Conservation (phyloP, 2,888 invertebrate genomes). For the Arctia plantaginis region DNA sequence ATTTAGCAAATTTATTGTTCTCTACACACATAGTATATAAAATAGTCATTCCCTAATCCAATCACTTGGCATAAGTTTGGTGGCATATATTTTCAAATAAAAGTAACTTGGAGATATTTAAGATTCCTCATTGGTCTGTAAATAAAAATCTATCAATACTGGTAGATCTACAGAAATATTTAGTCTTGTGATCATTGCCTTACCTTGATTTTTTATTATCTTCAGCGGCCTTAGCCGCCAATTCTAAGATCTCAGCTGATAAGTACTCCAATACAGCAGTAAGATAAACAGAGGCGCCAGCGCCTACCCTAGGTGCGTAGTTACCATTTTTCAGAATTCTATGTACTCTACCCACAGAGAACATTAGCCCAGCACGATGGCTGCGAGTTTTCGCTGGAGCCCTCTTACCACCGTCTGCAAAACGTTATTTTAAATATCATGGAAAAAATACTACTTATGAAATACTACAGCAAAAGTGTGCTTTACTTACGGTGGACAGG, state of each 20-base stretch:
- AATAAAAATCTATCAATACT: neutral
- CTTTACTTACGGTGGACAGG: conserved; percentile 10
- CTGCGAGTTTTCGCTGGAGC: conserved; percentile 83
- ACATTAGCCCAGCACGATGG: conserved; percentile 80
- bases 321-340: conserved; percentile 87
- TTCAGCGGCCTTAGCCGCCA: conserved; percentile 87
- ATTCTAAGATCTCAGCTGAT: conserved; percentile 89
- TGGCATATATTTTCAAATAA: neutral
- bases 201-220: conserved; percentile 88
- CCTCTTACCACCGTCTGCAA: conserved; percentile 48
- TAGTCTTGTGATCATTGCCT: conserved; percentile 48
- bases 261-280: conserved; percentile 88
- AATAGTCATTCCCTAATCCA: neutral
- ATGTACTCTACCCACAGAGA: conserved; percentile 86
- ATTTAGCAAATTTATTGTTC: neutral
- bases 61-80: neutral
- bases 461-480: neutral
- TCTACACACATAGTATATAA: neutral
- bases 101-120: neutral
- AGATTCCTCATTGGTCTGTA: neutral
- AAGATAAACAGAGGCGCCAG: conserved; percentile 84
- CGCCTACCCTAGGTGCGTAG: conserved; percentile 86
- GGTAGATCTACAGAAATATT: neutral
- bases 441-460: neutral
- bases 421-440: neutral